These are phyloP conservation scores for Propithecus perrieri DNA, from an alignment of 2,797 vertebrate species.

Conservation along the genomic window DNA sequence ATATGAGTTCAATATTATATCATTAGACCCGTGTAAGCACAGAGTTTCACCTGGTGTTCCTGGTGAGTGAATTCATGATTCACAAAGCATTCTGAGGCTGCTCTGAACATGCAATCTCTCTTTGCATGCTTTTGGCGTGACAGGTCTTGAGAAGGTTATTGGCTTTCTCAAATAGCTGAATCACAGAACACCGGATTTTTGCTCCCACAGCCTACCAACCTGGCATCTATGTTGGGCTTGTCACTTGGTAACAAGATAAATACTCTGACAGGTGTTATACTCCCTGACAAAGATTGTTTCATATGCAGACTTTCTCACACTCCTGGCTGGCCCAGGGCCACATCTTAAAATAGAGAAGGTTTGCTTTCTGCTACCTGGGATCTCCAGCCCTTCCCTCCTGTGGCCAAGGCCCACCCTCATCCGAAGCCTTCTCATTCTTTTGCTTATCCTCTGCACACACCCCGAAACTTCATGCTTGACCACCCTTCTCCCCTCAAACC, in stretches of 20 bases:
- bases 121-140: constrained; percentile 40
- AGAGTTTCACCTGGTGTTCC: neutral
- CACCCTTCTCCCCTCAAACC: neutral
- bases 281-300: constrained; percentile 33
- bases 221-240: neutral
- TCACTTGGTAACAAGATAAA: constrained; percentile 75
- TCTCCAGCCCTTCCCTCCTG: neutral
- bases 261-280: neutral
- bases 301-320: constrained; percentile 62
- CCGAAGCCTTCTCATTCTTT: neutral
- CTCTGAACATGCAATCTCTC: neutral
- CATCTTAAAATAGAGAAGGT: neutral
- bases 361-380: neutral
- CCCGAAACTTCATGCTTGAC: constrained; percentile 17
- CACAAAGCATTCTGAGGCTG: neutral
- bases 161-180: constrained; percentile 50
- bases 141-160: neutral
- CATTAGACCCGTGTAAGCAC: neutral
- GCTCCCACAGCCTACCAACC: neutral
- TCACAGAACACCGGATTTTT: constrained; percentile 42
- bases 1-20: neutral
- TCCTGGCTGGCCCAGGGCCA: neutral
- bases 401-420: neutral
- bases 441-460: neutral
- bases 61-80: constrained; percentile 16